Evolutionary conservation across 2,888 invertebrate species (phyloP), one percentile per base, ranked within the genome.

Genomic region (Ochropacha duplaris): DNA sequence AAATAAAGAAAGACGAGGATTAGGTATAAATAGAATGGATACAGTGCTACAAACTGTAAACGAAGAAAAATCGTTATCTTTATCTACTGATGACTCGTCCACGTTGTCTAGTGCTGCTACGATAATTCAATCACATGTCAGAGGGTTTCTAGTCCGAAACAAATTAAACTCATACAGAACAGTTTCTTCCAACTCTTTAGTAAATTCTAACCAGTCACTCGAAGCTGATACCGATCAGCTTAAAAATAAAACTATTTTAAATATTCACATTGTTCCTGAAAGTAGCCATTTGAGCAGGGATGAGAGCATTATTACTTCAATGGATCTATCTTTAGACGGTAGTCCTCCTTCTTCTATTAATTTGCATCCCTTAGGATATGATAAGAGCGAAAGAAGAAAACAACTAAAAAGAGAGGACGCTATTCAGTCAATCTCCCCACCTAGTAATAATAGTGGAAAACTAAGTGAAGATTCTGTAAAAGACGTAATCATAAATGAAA

Each of bases 61-160:
- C 57, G 93, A 93, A 74, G 93, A 93, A 72, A 93, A 93, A 65
- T 92, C 92, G 22, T 70, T 92, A 44, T 93, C 93, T 0, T 75
- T 90, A 58, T 93, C 93, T 24, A 92, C 92, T 26, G 93, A 93
- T 61, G 93, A 93, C 64, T 93, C 93, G 12, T 92, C 93, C 16
- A 89, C 91, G 22, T 69, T 93, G 58, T 93, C 93, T 22, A 94
- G 93, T 75, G 94, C 94, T 19, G 95, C 95, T 36, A 94, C 94
- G 3, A 94, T 94, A 71, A 95, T 95, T 66, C 95, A 95, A 84
- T 95, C 95, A 5, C 94, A 95, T 54, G 94, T 96, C 51, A 91
- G 95, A 61, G 95, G 96, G 2, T 96, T 94, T 77, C 91, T 95
- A 73, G 94, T 94, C 39, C 88, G 95, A 59, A 94, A 93, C 76